phyloP scores from a whole-genome alignment of 1,140 invertebrate genomes.

The Sycophaga agraensis region DNA sequence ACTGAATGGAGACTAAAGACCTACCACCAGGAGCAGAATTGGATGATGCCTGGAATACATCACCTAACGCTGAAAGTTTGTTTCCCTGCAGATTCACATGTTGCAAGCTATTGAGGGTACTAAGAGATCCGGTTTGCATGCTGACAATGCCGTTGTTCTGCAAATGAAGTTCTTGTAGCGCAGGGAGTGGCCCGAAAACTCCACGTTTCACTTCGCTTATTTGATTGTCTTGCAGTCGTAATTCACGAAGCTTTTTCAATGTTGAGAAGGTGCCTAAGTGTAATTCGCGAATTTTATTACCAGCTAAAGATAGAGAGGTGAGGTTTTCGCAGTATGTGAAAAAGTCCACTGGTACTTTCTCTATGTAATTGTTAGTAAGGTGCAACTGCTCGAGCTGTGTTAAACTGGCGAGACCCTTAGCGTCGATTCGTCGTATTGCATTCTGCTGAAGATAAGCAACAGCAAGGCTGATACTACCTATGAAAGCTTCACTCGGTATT shows the following conservation, averaged over 20 bases:
- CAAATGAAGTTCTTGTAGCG: slow-evolving; percentile 80
- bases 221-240: slow-evolving; percentile 85
- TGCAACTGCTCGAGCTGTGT: slow-evolving; percentile 79
- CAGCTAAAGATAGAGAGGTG: slow-evolving; percentile 83
- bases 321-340: slow-evolving; percentile 73
- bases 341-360: slow-evolving; percentile 70
- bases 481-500: slow-evolving; percentile 78
- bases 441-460: slow-evolving; percentile 88
- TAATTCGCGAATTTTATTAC: slow-evolving; percentile 83
- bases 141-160: slow-evolving; percentile 82
- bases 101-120: slow-evolving; percentile 78
- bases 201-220: slow-evolving; percentile 73
- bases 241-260: slow-evolving; percentile 72
- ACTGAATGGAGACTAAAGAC: slow-evolving; percentile 82
- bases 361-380: slow-evolving; percentile 84
- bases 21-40: slow-evolving; percentile 57
- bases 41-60: slow-evolving; percentile 70
- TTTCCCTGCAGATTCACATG: slow-evolving; percentile 88
- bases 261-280: slow-evolving; percentile 78
- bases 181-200: slow-evolving; percentile 78
- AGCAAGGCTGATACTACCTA: slow-evolving; percentile 71
- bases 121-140: slow-evolving; percentile 82
- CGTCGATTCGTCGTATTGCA: slow-evolving; percentile 75
- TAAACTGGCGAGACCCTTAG: slow-evolving; percentile 71
- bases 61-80: slow-evolving; percentile 72